phyloP scores from a whole-genome alignment of 2,888 invertebrate species.

The Ichneumoninae sp. region DNA sequence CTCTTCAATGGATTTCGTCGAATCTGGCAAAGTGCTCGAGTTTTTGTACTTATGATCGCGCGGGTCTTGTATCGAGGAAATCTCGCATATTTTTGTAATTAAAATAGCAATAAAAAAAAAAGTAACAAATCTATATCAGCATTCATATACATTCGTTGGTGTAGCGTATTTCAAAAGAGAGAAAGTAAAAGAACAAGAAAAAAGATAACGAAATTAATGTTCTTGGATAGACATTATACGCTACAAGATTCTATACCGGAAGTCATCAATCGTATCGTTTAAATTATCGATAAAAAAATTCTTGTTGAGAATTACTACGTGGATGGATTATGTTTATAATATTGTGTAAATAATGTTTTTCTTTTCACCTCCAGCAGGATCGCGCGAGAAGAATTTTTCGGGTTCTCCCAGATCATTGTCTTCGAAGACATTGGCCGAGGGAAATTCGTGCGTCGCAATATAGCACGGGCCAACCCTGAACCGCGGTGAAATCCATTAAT shows the following conservation, averaged over 20 bases:
- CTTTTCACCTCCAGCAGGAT: not conserved
- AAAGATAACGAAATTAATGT: too few species aligned
- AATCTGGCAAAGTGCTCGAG: not conserved
- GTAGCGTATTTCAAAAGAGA: not conserved
- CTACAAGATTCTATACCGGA: too few species aligned
- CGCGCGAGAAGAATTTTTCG: not conserved
- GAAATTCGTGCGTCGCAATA: not conserved
- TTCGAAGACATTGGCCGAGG: not conserved
- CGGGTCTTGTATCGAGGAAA: not conserved
- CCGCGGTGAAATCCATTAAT: constrained; percentile 35
- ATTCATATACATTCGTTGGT: not conserved
- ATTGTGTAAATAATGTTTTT: not conserved
- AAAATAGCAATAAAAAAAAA: not conserved
- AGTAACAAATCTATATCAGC: not conserved
- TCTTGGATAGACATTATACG: too few species aligned
- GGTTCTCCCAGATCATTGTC: not conserved
- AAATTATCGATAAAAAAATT: too few species aligned
- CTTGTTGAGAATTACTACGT: too few species aligned
- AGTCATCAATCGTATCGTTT: too few species aligned
- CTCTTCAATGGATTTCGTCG: not conserved
- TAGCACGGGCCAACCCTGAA: constrained; percentile 14
- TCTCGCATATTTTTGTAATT: not conserved
- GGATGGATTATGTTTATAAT: too few species aligned
- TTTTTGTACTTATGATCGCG: not conserved
- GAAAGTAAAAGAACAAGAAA: not conserved